Evolutionary conservation across 1,140 invertebrate species (phyloP).

Genomic region (Penaeus japonicus): DNA sequence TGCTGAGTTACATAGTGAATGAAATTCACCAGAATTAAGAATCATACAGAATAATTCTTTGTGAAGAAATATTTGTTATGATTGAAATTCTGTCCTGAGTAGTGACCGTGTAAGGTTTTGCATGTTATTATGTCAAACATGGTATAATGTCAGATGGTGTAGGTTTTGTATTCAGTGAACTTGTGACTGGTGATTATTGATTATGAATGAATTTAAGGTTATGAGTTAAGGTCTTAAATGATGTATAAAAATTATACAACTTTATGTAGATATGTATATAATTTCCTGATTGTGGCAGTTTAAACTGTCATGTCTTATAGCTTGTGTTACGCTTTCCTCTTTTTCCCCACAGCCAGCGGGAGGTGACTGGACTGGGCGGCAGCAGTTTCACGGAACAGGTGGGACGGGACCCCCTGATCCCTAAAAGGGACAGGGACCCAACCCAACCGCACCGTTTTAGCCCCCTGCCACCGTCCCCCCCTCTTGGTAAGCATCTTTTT

Average conservation of each 20-base stretch:
- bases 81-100: not conserved
- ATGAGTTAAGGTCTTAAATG: no score
- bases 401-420: slow-evolving; percentile 49
- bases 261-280: not conserved
- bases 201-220: no score
- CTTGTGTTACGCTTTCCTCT: slow-evolving; percentile 53
- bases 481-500: slow-evolving; percentile 40
- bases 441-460: slow-evolving; percentile 46
- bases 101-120: no score
- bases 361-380: slow-evolving; percentile 37
- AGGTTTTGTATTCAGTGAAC: no score
- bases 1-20: not conserved
- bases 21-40: not conserved
- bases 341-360: slow-evolving; percentile 49
- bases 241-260: not conserved
- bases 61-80: not conserved
- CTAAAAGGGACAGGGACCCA: slow-evolving; percentile 28
- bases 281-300: not conserved
- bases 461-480: slow-evolving; percentile 31
- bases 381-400: slow-evolving; percentile 39
- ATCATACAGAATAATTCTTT: not conserved
- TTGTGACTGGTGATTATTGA: no score
- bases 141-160: no score
- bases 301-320: not conserved
- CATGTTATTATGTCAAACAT: no score